Percentiles rank a stretch among this genome's conserved stretches.
phyloP scores from a whole-genome alignment of 1,140 invertebrate species.

The Propsilocerus akamusi region DNA sequence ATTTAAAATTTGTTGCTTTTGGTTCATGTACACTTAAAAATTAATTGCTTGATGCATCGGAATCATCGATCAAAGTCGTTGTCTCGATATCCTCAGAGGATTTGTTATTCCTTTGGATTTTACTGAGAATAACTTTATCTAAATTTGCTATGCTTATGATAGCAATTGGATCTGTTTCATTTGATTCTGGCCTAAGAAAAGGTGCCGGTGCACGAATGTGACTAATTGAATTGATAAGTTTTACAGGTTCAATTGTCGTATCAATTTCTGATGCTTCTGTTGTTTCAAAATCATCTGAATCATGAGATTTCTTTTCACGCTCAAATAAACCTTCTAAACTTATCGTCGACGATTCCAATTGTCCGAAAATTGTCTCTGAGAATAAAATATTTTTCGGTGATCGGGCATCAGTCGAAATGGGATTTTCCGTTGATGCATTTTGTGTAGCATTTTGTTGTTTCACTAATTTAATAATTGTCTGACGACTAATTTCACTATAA shows the following conservation, averaged over 20 bases:
- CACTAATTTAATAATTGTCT: constrained; percentile 41
- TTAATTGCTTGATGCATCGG: no score
- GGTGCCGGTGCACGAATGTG: constrained; percentile 23
- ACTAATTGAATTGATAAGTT: background rate
- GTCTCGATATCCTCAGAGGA: background rate
- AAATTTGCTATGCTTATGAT: constrained; percentile 25
- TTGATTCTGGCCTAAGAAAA: constrained; percentile 21
- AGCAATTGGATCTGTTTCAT: constrained; percentile 23
- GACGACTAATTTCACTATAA: constrained; percentile 42
- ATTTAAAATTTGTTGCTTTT: no score
- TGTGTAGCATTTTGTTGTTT: constrained; percentile 13
- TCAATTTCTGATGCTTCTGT: background rate
- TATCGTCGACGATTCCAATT: constrained; percentile 36
- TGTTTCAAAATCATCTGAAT: background rate
- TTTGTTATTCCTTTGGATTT: constrained; percentile 12
- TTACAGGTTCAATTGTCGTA: constrained; percentile 7
- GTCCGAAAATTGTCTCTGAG: constrained; percentile 16
- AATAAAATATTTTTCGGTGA: constrained; percentile 7
- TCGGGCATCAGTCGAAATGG: constrained; percentile 12
- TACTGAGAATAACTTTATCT: constrained; percentile 23
- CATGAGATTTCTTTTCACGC: constrained; percentile 21
- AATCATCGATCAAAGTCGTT: background rate
- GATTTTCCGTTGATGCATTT: background rate
- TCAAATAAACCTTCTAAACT: constrained; percentile 40
- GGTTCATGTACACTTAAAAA: no score